A percentile compares a stretch with the other conserved stretches of the same genome.
Conservation (phyloP, 2,888 invertebrate genomes). For the Agriopis marginaria region DNA sequence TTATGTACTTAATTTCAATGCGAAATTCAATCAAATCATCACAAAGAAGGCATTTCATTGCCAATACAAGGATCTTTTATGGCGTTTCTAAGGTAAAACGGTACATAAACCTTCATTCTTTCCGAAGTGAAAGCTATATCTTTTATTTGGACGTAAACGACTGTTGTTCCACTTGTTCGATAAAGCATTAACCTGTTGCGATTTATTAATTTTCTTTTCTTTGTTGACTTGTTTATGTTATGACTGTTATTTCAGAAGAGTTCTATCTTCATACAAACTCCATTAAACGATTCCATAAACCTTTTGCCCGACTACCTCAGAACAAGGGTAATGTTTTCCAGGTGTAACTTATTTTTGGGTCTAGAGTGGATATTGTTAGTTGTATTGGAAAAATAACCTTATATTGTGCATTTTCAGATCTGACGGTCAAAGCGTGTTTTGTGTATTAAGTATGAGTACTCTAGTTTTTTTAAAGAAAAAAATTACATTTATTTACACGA, state of each 20-base stretch:
- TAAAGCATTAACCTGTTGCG: conserved; percentile 47
- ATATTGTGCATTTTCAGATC: no score
- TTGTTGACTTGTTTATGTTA: conserved; percentile 37
- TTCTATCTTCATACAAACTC: background rate
- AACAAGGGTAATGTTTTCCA: no score
- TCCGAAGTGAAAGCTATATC: conserved; percentile 29
- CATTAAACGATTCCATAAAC: background rate
- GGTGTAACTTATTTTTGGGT: no score
- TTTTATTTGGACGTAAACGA: conserved; percentile 39
- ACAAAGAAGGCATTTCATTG: conserved; percentile 29
- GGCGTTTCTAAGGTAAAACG: conserved; percentile 26
- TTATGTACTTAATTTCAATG: background rate
- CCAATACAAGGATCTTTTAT: conserved; percentile 31
- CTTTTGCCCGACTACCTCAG: no score
- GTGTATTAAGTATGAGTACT: no score
- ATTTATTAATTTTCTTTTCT: conserved; percentile 41
- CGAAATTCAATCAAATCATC: conserved; percentile 23
- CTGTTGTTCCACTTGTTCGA: conserved; percentile 40
- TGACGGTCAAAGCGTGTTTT: no score
- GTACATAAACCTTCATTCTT: conserved; percentile 34
- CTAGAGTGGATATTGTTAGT: no score
- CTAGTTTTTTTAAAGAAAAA: no score
- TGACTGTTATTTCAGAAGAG: conserved; percentile 20
- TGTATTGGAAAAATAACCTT: no score
- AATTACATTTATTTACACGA: no score